Conservation (phyloP, 1,140 invertebrate species). For the Lysiphlebus fabarum region DNA sequence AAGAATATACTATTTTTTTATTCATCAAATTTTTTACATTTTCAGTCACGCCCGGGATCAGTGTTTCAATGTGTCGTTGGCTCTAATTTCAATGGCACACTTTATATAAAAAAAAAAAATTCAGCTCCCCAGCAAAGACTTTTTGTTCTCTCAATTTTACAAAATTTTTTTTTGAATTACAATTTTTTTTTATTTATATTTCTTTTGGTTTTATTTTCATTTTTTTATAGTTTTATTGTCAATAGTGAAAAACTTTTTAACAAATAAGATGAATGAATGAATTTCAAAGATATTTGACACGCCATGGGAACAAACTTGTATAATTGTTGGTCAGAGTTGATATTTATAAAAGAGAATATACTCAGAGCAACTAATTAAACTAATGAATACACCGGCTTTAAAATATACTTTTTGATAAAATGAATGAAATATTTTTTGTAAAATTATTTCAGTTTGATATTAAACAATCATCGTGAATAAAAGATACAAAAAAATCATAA, state of each 20-base stretch:
- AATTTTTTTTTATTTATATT: too few relatives aligned
- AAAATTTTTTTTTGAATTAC: neutral
- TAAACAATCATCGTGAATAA: too few relatives aligned
- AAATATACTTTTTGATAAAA: too few relatives aligned
- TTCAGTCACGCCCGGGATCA: slow-evolving; percentile 31
- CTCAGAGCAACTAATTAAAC: slow-evolving; percentile 33
- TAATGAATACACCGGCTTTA: slow-evolving; percentile 36
- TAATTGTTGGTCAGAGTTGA: neutral
- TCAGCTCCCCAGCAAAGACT: slow-evolving; percentile 7
- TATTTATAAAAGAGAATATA: neutral
- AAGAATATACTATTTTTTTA: slow-evolving; percentile 24
- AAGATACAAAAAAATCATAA: too few relatives aligned
- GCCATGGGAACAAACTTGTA: neutral
- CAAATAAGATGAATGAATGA: slow-evolving; percentile 2
- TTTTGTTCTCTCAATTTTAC: neutral
- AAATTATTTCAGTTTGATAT: too few relatives aligned
- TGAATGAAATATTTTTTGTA: too few relatives aligned
- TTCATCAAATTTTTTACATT: slow-evolving; percentile 2
- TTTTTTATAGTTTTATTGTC: neutral
- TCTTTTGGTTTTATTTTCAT: neutral
- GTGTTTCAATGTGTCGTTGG: slow-evolving; percentile 39
- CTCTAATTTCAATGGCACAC: slow-evolving; percentile 34
- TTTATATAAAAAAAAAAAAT: neutral
- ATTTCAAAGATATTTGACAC: slow-evolving; percentile 33
- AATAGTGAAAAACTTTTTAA: neutral